These are phyloP conservation scores for Pao palembangensis DNA, from an alignment of 2,113 vertebrate species.

Conservation along the genomic window DNA sequence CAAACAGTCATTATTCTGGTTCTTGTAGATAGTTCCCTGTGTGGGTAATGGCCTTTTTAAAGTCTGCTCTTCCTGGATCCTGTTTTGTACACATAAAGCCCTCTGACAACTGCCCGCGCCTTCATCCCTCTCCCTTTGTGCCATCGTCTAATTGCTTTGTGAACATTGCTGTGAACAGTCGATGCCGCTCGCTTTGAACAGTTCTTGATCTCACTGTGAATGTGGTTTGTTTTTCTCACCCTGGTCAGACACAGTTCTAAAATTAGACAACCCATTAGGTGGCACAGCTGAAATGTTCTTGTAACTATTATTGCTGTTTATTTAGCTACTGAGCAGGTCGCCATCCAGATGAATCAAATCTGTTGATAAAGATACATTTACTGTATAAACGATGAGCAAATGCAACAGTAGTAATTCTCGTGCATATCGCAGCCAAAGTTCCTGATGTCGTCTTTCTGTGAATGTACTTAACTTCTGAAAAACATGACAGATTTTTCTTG, in stretches of 20 bases:
- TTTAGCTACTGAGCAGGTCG: constrained; percentile 1
- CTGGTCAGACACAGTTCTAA: not conserved
- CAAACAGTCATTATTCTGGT: not conserved
- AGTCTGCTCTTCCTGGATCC: constrained; percentile 18
- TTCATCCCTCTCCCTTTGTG: constrained; percentile 27
- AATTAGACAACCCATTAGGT: too few species aligned
- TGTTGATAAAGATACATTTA: not conserved
- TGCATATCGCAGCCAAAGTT: too few species aligned
- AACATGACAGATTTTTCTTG: constrained; percentile 52
- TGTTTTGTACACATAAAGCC: constrained; percentile 27
- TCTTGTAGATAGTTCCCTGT: constrained; percentile 15
- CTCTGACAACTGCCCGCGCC: constrained; percentile 19
- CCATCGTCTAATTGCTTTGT: constrained; percentile 43
- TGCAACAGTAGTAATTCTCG: too few species aligned
- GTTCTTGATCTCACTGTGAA: constrained; percentile 38
- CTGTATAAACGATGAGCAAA: not conserved
- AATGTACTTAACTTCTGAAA: not conserved
- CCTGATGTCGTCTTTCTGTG: constrained; percentile 1
- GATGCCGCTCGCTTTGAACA: constrained; percentile 36
- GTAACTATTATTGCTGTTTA: too few species aligned
- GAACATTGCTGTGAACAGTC: constrained; percentile 28
- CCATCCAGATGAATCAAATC: not conserved
- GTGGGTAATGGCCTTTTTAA: constrained; percentile 27
- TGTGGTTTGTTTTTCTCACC: constrained; percentile 17
- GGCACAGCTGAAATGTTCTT: too few species aligned